Base-by-base conservation (phyloP, 30 jellyfish, hydroid and myxozoan genomes). In the Pelagia noctiluca region DNA sequence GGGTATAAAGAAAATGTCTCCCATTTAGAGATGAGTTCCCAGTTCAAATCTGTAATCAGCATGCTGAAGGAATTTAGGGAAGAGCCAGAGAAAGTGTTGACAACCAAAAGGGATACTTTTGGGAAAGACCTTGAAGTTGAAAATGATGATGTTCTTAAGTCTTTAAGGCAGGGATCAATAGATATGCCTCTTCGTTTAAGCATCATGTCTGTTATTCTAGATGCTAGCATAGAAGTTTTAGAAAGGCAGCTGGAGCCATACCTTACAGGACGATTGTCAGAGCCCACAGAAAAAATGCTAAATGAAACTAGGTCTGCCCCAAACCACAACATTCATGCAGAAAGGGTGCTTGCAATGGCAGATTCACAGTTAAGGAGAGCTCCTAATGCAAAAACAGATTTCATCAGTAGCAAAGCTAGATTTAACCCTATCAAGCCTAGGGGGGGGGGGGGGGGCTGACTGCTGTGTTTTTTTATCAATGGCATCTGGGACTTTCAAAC, bases 361-460 rank as follows among this genome's bases (percentile, higher is more conserved):
- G 80, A 67, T 67, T 67, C 62, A 12, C 80, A 67, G 16, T 30
- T 67, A 36, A 67, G 80, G 62, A 67, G 80, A 31, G 80, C 80
- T 30, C 80, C 80, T 67, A 67, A 67, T 67, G 80, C 80, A 0
- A 67, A 67, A 36, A 67, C 62, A 0, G 80, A 67, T 13, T 67
- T 30, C 62, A 36, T 67, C 64, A 67, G 80, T 36, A 18, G 30
- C 2, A 67, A 67, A 36, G 80, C 34, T 67, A 67, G 62, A 16
- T 67, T 67, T 19, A 67, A 0, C n/a, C n/a, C n/a, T n/a, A n/a
- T n/a, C n/a, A n/a, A n/a, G n/a, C n/a, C n/a, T n/a, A n/a, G n/a
- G n/a, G n/a, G n/a, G n/a, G n/a, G n/a, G n/a, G n/a, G n/a, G n/a
- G n/a, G n/a, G n/a, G n/a, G n/a, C n/a, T n/a, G n/a, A n/a, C n/a